Evolutionary conservation across 2,113 vertebrate species (phyloP), one percentile per base, ranked within the genome.

Genomic region (Arvicanthis niloticus): DNA sequence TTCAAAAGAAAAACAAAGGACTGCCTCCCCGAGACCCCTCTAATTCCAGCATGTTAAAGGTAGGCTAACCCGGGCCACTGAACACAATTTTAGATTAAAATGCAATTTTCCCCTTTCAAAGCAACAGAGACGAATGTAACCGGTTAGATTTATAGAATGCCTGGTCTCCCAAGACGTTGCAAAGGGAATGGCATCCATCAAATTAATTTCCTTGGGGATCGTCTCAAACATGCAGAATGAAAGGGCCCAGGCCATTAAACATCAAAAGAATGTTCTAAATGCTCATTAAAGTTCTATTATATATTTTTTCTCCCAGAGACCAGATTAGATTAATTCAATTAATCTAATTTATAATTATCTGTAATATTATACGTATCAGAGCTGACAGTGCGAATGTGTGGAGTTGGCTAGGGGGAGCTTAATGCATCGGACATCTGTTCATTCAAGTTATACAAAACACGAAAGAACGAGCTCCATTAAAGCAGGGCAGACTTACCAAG

Each of bases 401-500:
- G 62, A 89, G 40, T 56, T 97, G 93, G 94, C 92, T 75, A 67
- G 77, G n/a, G 90, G 75, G 51, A 65, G 5, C 70, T 95, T 65
- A 91, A 89, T 85, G 89, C 48, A 93, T 91, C 40, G 91, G 96
- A 97, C 97, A 97, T 97, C 96, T 97, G 97, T 95, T 98, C 81
- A 22, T 72, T 94, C 77, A 12, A 89, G 78, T 89, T 56, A 58
- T 24, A 73, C 85, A 67, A 84, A 89, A 84, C 76, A 75, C 16
- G 7, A 45, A 45, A 58, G 86, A 48, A 51, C n/a, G 37, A 91
- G 67, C 3, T 15, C 0, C 31, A 10, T 73, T 65, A 70, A 45
- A 56, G 51, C 12, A 81, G 7, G 8, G 96, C 45, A 96, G 76
- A 99, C 99, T 99, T 98, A 99, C 99, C 99, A 99, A 99, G 97